Conservation (phyloP, 2,797 vertebrate species). For the Philypnodon macrostomus region DNA sequence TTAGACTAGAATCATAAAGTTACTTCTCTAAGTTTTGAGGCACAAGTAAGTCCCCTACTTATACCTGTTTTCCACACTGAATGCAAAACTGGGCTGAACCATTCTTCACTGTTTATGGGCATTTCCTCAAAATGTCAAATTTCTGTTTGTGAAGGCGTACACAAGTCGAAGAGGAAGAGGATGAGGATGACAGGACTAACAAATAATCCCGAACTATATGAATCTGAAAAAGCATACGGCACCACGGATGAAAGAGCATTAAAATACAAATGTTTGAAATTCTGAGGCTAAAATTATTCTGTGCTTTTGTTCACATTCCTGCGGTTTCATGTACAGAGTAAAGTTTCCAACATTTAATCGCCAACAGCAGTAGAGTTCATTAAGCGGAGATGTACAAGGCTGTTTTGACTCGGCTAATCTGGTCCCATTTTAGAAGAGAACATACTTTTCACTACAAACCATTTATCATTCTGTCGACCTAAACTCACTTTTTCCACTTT, state of each 20-base stretch:
- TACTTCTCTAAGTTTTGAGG: too few species aligned
- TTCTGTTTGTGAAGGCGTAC: neutral
- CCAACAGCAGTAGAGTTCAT: neutral
- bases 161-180: neutral
- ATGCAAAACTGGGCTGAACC: neutral
- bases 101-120: neutral
- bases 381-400: neutral
- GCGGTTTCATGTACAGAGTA: neutral
- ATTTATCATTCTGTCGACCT: slow-evolving; percentile 2
- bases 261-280: neutral
- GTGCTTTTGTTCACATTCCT: slow-evolving; percentile 2
- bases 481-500: neutral
- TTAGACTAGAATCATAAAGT: too few species aligned
- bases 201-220: neutral
- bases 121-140: neutral
- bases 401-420: neutral
- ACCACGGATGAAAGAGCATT: neutral
- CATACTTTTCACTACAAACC: neutral
- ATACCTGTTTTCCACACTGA: neutral
- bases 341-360: slow-evolving; percentile 4
- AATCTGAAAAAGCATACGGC: neutral
- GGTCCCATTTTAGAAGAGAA: neutral
- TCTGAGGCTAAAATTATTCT: neutral
- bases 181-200: neutral
- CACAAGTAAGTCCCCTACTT: too few species aligned